phyloP scores from a whole-genome alignment of 2,797 vertebrate species.

The Bufotes viridis region DNA sequence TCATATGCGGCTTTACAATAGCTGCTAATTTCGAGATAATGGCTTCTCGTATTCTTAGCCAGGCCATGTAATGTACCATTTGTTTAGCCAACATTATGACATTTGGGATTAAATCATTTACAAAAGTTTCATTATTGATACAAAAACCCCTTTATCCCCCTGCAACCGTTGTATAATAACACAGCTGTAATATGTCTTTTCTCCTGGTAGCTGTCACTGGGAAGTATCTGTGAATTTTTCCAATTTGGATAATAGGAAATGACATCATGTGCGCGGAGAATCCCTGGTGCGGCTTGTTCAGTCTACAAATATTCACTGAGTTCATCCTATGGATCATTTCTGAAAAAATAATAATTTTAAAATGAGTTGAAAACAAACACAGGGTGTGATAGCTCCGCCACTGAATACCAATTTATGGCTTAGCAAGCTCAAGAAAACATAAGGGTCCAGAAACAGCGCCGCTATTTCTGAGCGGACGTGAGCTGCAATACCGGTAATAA shows the following conservation, averaged over 20 bases:
- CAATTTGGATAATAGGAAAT: conserved; percentile 36
- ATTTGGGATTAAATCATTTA: conserved; percentile 53
- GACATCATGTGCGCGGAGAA: conserved; percentile 24
- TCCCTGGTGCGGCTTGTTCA: conserved; percentile 24
- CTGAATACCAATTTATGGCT: background rate
- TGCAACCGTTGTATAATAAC: conserved; percentile 17
- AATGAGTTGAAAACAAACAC: background rate
- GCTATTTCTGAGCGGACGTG: too few relatives aligned
- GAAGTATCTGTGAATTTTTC: conserved; percentile 10
- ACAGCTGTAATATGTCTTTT: conserved; percentile 34
- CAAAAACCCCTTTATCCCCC: conserved; percentile 20
- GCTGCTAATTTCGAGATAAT: conserved; percentile 56
- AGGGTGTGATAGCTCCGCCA: background rate
- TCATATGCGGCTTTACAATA: conserved; percentile 61
- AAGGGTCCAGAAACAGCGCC: too few relatives aligned
- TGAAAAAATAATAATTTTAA: background rate
- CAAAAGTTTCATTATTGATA: conserved; percentile 41
- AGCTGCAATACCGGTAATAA: too few relatives aligned
- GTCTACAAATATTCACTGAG: conserved; percentile 16
- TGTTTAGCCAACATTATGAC: conserved; percentile 37
- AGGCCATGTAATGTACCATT: conserved; percentile 10
- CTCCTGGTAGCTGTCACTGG: conserved; percentile 35
- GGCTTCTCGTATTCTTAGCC: conserved; percentile 32
- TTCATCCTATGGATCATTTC: conserved; percentile 1
- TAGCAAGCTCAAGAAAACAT: background rate